Evolutionary conservation across 64 coral and sea anemone species (phyloP), one percentile per base, ranked within the genome.

Genomic region (Acropora tenuis): DNA sequence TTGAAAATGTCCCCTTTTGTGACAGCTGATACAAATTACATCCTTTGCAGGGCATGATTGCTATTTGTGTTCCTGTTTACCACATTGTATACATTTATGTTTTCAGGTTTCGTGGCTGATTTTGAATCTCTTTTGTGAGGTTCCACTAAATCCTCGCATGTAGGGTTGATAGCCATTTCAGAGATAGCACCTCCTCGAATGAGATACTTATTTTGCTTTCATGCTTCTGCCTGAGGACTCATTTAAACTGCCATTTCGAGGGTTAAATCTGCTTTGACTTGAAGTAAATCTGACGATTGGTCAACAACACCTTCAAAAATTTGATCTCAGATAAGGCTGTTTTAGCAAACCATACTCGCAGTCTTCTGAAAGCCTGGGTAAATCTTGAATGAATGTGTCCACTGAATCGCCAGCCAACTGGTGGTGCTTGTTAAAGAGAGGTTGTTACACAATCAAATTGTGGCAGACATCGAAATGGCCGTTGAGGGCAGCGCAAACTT

Each of bases 351-450:
- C 90, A 20, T 93, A 78, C 44, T 89, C 10, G 52, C 52, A 55
- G 10, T 55, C 10, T 55, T 55, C 52, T 55, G 4, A 5, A 7
- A 55, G 10, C 10, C 52, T 55, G 52, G 5, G 10, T 7, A 55
- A 18, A 81, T 87, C 80, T 80, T 96, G 87, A 17, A 96, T 90
- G 78, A 90, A 93, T 77, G 73, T 89, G 43, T 96, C 80, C 20
- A 96, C 49, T 45, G 86, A 77, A 41, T 92, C 86, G 5, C 84
- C 89, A 18, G 41, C 53, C 1, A 18, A 18, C 19, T 74, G 65
- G 4, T 52, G 17, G 5, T 44, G 77, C 80, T 86, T 79, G 65
- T 95, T 91, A 84, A 91, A 91, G 50, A 61, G 82, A 30, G 82
- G 82, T 80, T 83, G 52, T 9, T 55, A 46, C 11, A 76, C 83